A percentile compares a stretch with the other conserved stretches of the same genome.
These are phyloP conservation scores for Cryptocephalus moraei DNA, from an alignment of 2,888 invertebrate species.

Conservation along the genomic window DNA sequence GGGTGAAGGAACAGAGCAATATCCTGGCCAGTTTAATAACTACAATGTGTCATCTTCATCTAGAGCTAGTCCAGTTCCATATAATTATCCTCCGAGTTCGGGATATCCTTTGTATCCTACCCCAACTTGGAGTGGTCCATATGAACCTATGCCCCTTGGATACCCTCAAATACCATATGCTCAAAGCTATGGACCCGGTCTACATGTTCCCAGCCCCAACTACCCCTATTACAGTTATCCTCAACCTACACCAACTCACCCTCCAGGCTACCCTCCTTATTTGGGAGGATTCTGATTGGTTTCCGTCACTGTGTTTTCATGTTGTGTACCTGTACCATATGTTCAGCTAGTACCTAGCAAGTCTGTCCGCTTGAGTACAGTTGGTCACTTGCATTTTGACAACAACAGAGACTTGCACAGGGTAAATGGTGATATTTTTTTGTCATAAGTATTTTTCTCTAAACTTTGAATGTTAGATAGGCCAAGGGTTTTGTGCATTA, in stretches of 20 bases:
- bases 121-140: constrained; percentile 36
- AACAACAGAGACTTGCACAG: constrained; percentile 43
- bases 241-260: constrained; percentile 35
- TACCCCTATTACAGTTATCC: constrained; percentile 49
- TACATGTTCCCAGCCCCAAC: constrained; percentile 60
- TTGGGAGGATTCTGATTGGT: constrained; percentile 40
- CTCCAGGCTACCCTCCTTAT: constrained; percentile 38
- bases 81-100: constrained; percentile 30
- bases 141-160: constrained; percentile 40
- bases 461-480: constrained; percentile 42
- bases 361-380: constrained; percentile 41
- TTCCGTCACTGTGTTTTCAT: constrained; percentile 41
- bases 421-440: constrained; percentile 45
- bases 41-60: constrained; percentile 36
- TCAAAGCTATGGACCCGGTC: constrained; percentile 41
- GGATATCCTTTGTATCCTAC: constrained; percentile 37
- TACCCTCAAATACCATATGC: constrained; percentile 32
- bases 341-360: constrained; percentile 43
- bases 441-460: constrained; percentile 42
- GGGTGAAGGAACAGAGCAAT: constrained; percentile 33
- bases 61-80: constrained; percentile 34
- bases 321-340: constrained; percentile 43
- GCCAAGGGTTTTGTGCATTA: constrained; percentile 42
- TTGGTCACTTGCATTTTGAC: constrained; percentile 41
- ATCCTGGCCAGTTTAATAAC: constrained; percentile 39